Evolutionary conservation across 2,797 vertebrate genomes (phyloP).

Genomic region (Thaleichthys pacificus): DNA sequence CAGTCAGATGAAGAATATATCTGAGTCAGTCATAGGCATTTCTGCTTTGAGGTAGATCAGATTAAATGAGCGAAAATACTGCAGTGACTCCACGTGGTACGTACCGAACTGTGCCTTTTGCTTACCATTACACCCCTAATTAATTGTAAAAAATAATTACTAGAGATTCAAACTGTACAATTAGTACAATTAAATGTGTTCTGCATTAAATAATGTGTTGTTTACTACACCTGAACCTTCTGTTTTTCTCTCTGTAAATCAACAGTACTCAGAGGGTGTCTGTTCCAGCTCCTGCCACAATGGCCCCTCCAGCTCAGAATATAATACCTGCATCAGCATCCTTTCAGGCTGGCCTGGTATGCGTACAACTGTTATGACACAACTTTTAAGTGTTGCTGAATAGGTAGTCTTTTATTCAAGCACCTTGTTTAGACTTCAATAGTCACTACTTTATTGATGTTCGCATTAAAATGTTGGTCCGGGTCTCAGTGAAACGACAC

Average conservation of each 20-base stretch:
- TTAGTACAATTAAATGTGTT: background rate
- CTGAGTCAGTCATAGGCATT: no score
- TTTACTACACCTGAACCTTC: background rate
- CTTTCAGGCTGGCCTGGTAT: conserved; percentile 76
- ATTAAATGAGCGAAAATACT: no score
- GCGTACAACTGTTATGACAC: conserved; percentile 10
- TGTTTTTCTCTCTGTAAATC: conserved; percentile 3
- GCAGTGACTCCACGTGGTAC: no score
- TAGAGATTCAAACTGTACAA: background rate
- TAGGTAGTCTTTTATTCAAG: no score
- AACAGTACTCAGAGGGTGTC: conserved; percentile 55
- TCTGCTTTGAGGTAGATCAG: no score
- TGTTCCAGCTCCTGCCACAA: conserved; percentile 57
- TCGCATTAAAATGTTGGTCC: no score
- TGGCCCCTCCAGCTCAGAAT: conserved; percentile 59
- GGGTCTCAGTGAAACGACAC: no score
- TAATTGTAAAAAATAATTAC: no score
- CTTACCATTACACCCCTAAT: no score
- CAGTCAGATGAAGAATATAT: no score
- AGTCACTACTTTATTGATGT: background rate
- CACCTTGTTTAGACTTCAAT: background rate
- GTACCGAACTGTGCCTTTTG: no score
- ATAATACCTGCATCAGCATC: conserved; percentile 71
- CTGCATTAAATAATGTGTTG: background rate
- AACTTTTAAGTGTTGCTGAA: no score